These are phyloP conservation scores for Fragum sueziense DNA, from an alignment of 2,888 invertebrate species.

Conservation along the genomic window DNA sequence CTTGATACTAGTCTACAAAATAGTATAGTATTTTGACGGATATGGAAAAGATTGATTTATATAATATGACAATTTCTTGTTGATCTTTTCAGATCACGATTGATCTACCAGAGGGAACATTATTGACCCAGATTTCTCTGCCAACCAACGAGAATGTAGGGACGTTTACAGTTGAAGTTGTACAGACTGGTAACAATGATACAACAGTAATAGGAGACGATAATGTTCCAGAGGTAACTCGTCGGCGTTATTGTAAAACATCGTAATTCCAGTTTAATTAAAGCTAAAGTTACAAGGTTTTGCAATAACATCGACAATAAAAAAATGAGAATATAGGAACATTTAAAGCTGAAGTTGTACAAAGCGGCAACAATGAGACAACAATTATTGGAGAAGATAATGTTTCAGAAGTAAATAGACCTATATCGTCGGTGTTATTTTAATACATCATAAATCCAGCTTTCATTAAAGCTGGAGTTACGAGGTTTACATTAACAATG, in stretches of 20 bases:
- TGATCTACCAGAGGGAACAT: constrained; percentile 30
- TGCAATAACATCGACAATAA: too few relatives aligned
- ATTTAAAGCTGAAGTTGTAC: constrained; percentile 37
- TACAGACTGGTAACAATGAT: constrained; percentile 25
- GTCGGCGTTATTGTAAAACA: too few relatives aligned
- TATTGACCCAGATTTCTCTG: constrained; percentile 35
- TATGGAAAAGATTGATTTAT: too few relatives aligned
- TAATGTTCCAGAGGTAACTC: neutral
- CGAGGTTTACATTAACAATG: too few relatives aligned
- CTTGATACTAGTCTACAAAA: too few relatives aligned
- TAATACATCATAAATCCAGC: too few relatives aligned
- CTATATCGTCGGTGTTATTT: too few relatives aligned
- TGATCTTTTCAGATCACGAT: constrained; percentile 38
- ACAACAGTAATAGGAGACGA: constrained; percentile 28
- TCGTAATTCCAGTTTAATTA: too few relatives aligned
- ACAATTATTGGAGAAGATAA: constrained; percentile 24
- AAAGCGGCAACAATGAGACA: constrained; percentile 24
- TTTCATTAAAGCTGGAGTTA: too few relatives aligned
- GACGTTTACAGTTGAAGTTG: constrained; percentile 40
- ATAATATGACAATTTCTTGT: too few relatives aligned
- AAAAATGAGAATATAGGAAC: constrained; percentile 45
- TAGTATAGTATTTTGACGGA: too few relatives aligned
- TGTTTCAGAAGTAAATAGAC: neutral
- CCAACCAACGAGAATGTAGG: constrained; percentile 45
- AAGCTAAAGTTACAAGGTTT: too few relatives aligned